A percentile compares a stretch with the other conserved stretches of the same genome.
Conservation (phyloP, 2,888 invertebrate species). For the Rhaphigaster nebulosa region DNA sequence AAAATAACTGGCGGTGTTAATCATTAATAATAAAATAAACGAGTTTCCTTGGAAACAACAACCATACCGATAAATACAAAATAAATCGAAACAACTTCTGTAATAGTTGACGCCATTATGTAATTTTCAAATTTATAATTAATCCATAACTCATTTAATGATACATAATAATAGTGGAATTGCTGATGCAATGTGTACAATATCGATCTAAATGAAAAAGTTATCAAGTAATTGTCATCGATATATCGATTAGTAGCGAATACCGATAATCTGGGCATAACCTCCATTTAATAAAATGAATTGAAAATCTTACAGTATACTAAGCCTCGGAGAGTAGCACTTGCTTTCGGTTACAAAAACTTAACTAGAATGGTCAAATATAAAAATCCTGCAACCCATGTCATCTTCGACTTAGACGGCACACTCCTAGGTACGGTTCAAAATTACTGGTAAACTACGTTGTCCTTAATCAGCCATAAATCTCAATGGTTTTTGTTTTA, state of each 20-base stretch:
- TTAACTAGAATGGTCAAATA: background rate
- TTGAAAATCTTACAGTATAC: background rate
- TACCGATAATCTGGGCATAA: background rate
- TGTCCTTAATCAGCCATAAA: too few species aligned
- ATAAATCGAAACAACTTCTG: too few species aligned
- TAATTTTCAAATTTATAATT: too few species aligned
- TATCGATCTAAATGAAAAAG: background rate
- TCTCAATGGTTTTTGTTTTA: background rate
- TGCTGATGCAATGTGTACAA: too few species aligned
- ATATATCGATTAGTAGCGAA: background rate
- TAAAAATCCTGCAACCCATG: background rate
- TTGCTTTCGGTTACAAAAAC: background rate
- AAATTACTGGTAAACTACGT: background rate
- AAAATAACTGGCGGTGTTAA: too few species aligned
- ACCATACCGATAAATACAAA: too few species aligned
- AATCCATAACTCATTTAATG: too few species aligned
- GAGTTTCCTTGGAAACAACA: too few species aligned
- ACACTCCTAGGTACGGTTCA: background rate
- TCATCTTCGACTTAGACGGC: slow-evolving; percentile 1
- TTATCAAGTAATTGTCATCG: too few species aligned
- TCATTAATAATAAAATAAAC: too few species aligned
- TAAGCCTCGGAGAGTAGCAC: background rate
- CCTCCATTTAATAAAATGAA: background rate
- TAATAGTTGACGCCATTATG: too few species aligned
- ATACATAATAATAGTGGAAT: too few species aligned